Conservation (phyloP, 2,888 invertebrate genomes). For the Drosophila suboccidentalis region DNA sequence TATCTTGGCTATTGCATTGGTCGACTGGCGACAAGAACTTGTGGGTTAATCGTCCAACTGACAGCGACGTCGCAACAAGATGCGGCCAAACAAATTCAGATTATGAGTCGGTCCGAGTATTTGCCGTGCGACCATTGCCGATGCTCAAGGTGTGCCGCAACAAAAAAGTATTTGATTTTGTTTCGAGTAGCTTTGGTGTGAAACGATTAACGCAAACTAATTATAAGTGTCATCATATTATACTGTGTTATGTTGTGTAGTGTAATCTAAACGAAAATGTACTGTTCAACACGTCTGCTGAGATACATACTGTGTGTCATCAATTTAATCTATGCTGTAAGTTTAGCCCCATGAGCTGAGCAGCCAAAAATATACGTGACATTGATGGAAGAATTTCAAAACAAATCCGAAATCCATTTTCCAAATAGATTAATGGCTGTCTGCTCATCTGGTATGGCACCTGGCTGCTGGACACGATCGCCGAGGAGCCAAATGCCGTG, state of each 20-base stretch:
- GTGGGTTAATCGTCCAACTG: conserved; percentile 64
- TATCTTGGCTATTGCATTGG: conserved; percentile 62
- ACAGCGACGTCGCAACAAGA: conserved; percentile 54
- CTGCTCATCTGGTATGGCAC: conserved; percentile 76
- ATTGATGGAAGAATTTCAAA: conserved; percentile 40
- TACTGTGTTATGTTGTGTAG: conserved; percentile 38
- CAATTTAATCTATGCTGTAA: conserved; percentile 73
- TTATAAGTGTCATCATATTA: conserved; percentile 26
- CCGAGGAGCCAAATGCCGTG: conserved; percentile 54
- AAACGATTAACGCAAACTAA: conserved; percentile 21
- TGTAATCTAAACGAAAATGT: conserved; percentile 56
- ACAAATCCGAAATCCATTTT: conserved; percentile 13
- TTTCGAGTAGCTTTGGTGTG: conserved; percentile 22
- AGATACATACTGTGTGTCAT: conserved; percentile 68
- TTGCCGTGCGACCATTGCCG: conserved; percentile 66
- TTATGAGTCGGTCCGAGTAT: conserved; percentile 66
- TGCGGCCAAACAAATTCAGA: conserved; percentile 67
- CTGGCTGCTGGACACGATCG: conserved; percentile 75
- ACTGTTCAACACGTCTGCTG: conserved; percentile 68
- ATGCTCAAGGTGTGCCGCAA: conserved; percentile 64
- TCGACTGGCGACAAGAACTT: conserved; percentile 44
- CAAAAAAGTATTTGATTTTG: conserved; percentile 20
- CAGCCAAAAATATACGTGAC: conserved; percentile 44
- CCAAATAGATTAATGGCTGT: conserved; percentile 69
- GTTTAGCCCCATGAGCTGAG: conserved; percentile 27